Evolutionary conservation across 2,113 vertebrate genomes (phyloP).

Genomic region (Lophura nycthemera): DNA sequence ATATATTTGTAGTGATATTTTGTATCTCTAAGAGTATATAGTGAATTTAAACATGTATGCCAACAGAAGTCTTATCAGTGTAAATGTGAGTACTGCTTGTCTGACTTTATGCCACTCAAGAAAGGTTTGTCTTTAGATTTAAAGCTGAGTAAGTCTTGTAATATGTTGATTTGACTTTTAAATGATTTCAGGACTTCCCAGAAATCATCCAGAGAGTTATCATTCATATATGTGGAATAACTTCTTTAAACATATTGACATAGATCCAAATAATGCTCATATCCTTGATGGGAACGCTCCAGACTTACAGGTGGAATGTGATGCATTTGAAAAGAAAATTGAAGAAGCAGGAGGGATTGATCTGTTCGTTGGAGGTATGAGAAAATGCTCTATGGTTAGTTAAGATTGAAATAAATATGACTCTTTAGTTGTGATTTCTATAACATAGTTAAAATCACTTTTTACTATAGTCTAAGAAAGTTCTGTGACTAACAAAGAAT

Average conservation of each 20-base stretch:
- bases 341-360: conserved; percentile 86
- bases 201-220: conserved; percentile 86
- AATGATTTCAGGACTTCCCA: conserved; percentile 80
- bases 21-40: not conserved
- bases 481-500: not conserved
- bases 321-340: conserved; percentile 86
- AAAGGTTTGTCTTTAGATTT: not conserved
- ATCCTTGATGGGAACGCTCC: conserved; percentile 85
- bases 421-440: not conserved
- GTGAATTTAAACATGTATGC: not conserved
- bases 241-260: conserved; percentile 87
- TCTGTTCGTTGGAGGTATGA: conserved; percentile 86
- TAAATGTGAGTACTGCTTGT: not conserved
- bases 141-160: not conserved
- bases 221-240: conserved; percentile 90
- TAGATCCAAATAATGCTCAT: conserved; percentile 84
- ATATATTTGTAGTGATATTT: not conserved
- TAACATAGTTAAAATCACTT: not conserved
- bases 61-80: not conserved
- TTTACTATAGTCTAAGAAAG: not conserved
- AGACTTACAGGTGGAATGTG: conserved; percentile 84
- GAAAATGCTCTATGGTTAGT: not conserved
- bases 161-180: conserved; percentile 9
- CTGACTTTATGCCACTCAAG: not conserved
- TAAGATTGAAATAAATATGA: not conserved